Evolutionary conservation across 2,797 vertebrate genomes (phyloP), one percentile per base, ranked within the genome.

Genomic region (Rhinoraja longicauda): DNA sequence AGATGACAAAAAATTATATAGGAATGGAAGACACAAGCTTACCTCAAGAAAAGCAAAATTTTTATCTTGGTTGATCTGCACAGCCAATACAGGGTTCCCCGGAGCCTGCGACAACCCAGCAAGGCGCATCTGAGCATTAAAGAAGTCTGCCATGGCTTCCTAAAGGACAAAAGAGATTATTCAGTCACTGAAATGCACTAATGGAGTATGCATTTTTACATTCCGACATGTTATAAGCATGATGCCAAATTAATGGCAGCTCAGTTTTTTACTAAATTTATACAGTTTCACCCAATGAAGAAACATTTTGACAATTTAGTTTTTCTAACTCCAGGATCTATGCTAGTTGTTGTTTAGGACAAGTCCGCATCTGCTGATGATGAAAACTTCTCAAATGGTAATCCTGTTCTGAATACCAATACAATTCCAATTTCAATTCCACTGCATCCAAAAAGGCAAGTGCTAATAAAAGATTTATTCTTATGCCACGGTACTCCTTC

Each of bases 11-110:
- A n/a, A 29, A 67, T 24, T 57, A 21, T 1, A 8, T 67, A 64
- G 84, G 62, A 24, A 36, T 32, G 1, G 0, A 88, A n/a, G 59
- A 19, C n/a, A 39, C 4, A 81, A 29, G n/a, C 94, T 84, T 93
- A 96, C 96, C 95, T 97, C 96, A 0, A 97, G 94, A 93, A 97
- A 97, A 93, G 96, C 97, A 94, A 97, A 97, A 95, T 97, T 97
- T 93, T 97, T 97, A 82, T 97, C 97, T 95, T 97, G 97, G 93
- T 97, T 97, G 29, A 97, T 97, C 95, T 97, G 96, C 93, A 97
- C 96, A 0, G 97, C 97, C 29, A 97, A 96, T 0, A 97, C 97
- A 0, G 96, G 96, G 94, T 96, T 96, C 93, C 96, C 96, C 0
- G 96, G 96, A 67, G 96, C 96, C 93, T 96, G 96, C 0, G 96